These are phyloP conservation scores for Andrena marginata DNA, from an alignment of 2,888 invertebrate genomes.

Conservation along the genomic window DNA sequence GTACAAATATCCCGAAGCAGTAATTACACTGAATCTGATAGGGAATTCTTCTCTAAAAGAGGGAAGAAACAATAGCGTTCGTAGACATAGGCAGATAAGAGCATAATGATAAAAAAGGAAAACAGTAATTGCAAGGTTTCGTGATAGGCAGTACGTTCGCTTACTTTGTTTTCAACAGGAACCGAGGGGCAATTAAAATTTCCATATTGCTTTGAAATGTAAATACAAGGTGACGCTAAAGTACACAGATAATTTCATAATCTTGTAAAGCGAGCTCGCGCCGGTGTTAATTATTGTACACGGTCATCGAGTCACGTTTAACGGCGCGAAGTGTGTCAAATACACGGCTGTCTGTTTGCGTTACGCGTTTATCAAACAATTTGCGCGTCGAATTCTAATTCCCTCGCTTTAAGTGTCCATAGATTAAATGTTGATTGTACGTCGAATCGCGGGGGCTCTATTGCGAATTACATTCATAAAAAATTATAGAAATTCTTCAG, in stretches of 20 bases:
- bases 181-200: constrained; percentile 9
- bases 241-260: constrained; percentile 29
- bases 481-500: no score
- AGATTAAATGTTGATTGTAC: background rate
- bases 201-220: constrained; percentile 6
- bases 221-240: background rate
- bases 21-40: no score
- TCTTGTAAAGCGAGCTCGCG: constrained; percentile 23
- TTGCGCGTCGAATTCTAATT: constrained; percentile 16
- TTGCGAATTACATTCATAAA: background rate
- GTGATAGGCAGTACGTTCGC: background rate
- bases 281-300: constrained; percentile 32
- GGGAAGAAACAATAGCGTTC: background rate
- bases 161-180: background rate
- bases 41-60: no score
- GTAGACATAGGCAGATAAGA: background rate
- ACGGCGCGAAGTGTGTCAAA: constrained; percentile 26
- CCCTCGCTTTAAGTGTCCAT: background rate
- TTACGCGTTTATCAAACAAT: constrained; percentile 10
- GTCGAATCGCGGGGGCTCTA: background rate
- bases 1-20: no score
- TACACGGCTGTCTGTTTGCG: background rate
- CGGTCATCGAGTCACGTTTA: constrained; percentile 8
- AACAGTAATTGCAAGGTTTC: background rate
- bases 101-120: background rate